A percentile compares a stretch with the other conserved stretches of the same genome.
Evolutionary conservation across 1,140 invertebrate species (phyloP).

Genomic region (Micrasema minimum): DNA sequence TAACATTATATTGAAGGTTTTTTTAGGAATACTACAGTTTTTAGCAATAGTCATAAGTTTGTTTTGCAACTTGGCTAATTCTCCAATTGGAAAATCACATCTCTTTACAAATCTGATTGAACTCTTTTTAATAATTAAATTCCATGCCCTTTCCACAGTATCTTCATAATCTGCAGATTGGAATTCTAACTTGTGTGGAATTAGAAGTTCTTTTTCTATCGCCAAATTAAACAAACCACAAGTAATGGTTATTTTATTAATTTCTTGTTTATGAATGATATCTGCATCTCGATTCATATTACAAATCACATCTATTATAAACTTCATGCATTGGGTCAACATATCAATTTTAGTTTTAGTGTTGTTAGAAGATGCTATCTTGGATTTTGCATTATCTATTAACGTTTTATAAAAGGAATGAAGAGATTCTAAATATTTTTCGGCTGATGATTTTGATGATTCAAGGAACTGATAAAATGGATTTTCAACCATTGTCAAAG

Average conservation of each 20-base stretch:
- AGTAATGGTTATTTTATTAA: conserved; percentile 13
- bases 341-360: conserved; percentile 11
- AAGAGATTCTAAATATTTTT: conserved; percentile 15
- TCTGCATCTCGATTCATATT: background rate
- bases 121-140: conserved; percentile 28
- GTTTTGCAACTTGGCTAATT: conserved; percentile 17
- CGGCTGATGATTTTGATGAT: conserved; percentile 5
- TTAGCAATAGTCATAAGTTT: conserved; percentile 23
- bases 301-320: conserved; percentile 17
- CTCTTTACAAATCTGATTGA: conserved; percentile 2
- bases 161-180: conserved; percentile 13
- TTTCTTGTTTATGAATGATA: background rate
- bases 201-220: conserved; percentile 12
- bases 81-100: conserved; percentile 28
- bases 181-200: conserved; percentile 13
- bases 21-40: conserved; percentile 37
- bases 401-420: conserved; percentile 13
- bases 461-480: conserved; percentile 21
- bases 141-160: conserved; percentile 3
- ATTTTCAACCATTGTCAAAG: conserved; percentile 11
- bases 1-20: conserved; percentile 25
- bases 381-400: conserved; percentile 17
- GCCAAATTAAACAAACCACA: conserved; percentile 20
- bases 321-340: conserved; percentile 5
- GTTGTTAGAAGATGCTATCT: background rate